These are phyloP conservation scores for Manis javanica DNA, from an alignment of 2,797 vertebrate genomes.

Conservation along the genomic window DNA sequence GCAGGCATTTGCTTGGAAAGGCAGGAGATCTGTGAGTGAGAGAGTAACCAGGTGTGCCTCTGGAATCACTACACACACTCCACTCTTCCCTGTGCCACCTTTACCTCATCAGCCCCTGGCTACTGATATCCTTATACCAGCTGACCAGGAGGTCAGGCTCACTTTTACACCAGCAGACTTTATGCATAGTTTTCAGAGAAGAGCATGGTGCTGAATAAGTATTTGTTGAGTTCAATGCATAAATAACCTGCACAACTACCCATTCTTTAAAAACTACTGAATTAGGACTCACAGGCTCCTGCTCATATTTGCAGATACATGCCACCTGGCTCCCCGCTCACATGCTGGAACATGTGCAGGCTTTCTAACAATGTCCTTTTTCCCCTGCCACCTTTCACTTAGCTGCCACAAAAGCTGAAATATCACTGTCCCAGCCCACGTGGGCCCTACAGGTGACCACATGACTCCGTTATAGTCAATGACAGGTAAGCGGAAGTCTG, in stretches of 20 bases:
- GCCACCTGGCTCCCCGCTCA: neutral
- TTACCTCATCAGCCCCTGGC: neutral
- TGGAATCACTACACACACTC: neutral
- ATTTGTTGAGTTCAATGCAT: neutral
- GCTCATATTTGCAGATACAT: neutral
- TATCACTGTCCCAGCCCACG: neutral
- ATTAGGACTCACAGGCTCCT: neutral
- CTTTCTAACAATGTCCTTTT: neutral
- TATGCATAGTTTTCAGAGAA: neutral
- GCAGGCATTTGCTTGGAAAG: neutral
- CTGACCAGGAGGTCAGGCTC: neutral
- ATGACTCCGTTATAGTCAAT: neutral
- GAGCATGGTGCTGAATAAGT: neutral
- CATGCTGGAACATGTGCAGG: neutral
- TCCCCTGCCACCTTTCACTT: neutral
- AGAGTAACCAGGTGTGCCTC: fast-evolving
- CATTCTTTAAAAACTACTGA: neutral
- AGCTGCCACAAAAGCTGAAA: neutral
- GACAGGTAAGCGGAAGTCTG: neutral
- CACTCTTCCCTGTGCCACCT: neutral
- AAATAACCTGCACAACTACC: neutral
- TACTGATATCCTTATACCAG: neutral
- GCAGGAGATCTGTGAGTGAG: neutral
- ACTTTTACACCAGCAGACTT: neutral
- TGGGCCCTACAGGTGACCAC: no score